phyloP scores from a whole-genome alignment of 2,888 invertebrate species.

The Drosophila limbata region DNA sequence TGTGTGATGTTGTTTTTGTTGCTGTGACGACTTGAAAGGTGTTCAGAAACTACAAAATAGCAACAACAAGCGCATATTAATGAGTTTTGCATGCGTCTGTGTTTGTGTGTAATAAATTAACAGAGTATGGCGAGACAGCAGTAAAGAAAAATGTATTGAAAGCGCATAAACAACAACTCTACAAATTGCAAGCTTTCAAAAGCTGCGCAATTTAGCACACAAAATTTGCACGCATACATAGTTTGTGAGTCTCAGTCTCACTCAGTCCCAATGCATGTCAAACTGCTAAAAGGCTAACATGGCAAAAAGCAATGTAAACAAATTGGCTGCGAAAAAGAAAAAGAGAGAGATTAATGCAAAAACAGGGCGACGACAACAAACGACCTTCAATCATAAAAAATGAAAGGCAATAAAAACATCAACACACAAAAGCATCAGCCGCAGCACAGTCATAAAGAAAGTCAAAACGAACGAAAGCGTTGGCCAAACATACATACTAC shows the following conservation, averaged over 20 bases:
- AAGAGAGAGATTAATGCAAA: conserved; percentile 12
- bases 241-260: conserved; percentile 5
- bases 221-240: conserved; percentile 17
- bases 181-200: conserved; percentile 52
- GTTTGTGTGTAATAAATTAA: conserved; percentile 62
- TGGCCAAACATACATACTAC: conserved; percentile 30
- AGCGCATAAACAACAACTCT: conserved; percentile 29
- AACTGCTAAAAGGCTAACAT: conserved; percentile 33
- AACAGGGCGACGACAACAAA: conserved; percentile 36
- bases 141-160: conserved; percentile 45
- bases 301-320: conserved; percentile 41
- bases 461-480: conserved; percentile 57
- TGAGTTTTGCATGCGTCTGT: conserved; percentile 65
- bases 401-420: conserved; percentile 61
- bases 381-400: conserved; percentile 78
- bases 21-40: conserved; percentile 59
- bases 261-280: conserved; percentile 30
- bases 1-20: conserved; percentile 24
- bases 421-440: conserved; percentile 44
- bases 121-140: conserved; percentile 26
- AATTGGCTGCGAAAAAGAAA: conserved; percentile 31
- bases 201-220: conserved; percentile 32
- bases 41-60: conserved; percentile 56
- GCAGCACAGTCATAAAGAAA: conserved; percentile 54
- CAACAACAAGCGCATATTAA: conserved; percentile 71